Percentiles rank a stretch among this genome's conserved stretches.
Evolutionary conservation across 2,888 invertebrate genomes (phyloP).

Genomic region (Athrips mouffetella): DNA sequence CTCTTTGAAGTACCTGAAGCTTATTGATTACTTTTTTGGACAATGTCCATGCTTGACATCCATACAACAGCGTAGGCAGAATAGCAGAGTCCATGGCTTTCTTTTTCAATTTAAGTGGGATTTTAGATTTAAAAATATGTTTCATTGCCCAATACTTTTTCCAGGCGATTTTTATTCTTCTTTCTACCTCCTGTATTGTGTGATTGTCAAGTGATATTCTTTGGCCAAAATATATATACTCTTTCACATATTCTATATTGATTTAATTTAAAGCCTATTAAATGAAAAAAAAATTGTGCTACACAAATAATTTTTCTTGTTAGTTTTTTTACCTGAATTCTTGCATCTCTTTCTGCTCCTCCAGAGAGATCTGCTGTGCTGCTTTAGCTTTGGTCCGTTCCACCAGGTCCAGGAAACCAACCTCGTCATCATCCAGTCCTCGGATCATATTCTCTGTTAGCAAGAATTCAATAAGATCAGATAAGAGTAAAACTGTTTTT

Average conservation of each 20-base stretch:
- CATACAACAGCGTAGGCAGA: not conserved
- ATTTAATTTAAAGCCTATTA: too few species aligned
- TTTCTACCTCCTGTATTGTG: constrained; percentile 18
- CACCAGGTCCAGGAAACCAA: constrained; percentile 94
- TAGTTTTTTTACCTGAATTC: constrained; percentile 85
- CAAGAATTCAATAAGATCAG: not conserved
- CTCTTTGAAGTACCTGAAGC: not conserved
- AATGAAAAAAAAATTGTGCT: not conserved
- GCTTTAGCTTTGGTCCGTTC: constrained; percentile 91
- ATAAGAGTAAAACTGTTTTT: too few species aligned
- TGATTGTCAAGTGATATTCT: constrained; percentile 11
- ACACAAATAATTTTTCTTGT: too few species aligned
- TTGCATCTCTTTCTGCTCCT: constrained; percentile 90
- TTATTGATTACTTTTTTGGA: not conserved
- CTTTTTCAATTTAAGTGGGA: constrained; percentile 6
- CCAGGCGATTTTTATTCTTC: constrained; percentile 21
- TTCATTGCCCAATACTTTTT: constrained; percentile 15
- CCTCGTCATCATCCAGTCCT: constrained; percentile 97
- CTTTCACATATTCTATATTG: constrained; percentile 11
- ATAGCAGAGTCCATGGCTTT: not conserved
- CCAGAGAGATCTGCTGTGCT: constrained; percentile 88
- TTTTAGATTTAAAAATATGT: constrained; percentile 14
- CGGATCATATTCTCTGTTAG: constrained; percentile 88
- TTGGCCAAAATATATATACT: constrained; percentile 22
- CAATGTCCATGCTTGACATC: not conserved